Conservation (phyloP, 2,888 invertebrate genomes). For the Sericinus montela region DNA sequence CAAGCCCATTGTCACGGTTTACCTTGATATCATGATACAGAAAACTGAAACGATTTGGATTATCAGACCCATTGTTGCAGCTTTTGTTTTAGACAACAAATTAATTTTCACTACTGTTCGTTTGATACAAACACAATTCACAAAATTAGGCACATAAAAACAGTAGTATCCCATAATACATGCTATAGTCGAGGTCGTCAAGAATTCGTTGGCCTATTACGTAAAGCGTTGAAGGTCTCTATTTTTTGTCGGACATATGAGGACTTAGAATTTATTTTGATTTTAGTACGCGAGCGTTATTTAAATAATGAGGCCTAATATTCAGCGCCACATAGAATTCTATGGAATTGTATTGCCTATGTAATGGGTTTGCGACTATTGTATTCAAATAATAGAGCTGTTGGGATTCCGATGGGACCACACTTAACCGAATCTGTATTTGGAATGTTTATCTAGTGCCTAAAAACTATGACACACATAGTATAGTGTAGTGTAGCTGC, state of each 20-base stretch:
- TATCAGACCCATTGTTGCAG: too few relatives aligned
- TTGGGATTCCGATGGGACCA: constrained; percentile 1
- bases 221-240: neutral
- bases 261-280: neutral
- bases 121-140: neutral
- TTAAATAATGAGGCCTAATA: neutral
- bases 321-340: neutral
- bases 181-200: neutral
- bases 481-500: too few relatives aligned
- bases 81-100: too few relatives aligned
- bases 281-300: neutral
- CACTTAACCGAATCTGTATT: neutral
- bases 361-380: neutral
- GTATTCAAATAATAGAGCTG: constrained; percentile 7
- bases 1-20: too few relatives aligned
- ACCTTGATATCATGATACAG: too few relatives aligned
- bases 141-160: neutral
- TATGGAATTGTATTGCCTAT: neutral
- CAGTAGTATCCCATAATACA: neutral
- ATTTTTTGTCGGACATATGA: constrained; percentile 1
- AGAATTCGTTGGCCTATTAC: neutral
- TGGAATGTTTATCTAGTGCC: neutral
- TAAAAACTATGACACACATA: too few relatives aligned
- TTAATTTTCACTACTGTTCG: too few relatives aligned
- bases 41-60: too few relatives aligned